These are phyloP conservation scores for Dromiciops gliroides DNA, from an alignment of 2,113 vertebrate species.

Conservation along the genomic window DNA sequence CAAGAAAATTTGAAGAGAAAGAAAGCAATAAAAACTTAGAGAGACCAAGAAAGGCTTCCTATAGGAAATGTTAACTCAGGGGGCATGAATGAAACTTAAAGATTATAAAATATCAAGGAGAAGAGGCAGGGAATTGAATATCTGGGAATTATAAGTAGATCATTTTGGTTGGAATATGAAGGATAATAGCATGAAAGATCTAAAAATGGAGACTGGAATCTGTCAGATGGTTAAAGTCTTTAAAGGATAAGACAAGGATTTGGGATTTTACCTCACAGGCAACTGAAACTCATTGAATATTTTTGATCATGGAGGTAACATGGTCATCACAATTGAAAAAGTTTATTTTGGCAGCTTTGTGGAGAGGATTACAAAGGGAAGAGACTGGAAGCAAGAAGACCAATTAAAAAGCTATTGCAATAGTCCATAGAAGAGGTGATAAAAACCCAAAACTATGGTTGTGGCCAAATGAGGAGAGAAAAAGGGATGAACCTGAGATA, in stretches of 20 bases:
- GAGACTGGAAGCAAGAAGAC: background rate
- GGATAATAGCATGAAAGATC: background rate
- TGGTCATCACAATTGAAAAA: background rate
- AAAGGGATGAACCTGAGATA: background rate
- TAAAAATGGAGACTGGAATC: background rate
- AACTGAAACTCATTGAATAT: background rate
- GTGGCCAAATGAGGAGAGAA: background rate
- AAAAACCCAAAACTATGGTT: background rate
- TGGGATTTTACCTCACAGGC: background rate
- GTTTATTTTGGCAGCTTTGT: background rate
- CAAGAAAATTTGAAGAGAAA: background rate
- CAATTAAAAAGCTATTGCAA: background rate
- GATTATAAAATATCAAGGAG: background rate
- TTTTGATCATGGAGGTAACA: background rate
- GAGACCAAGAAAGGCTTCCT: background rate
- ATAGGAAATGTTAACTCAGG: background rate
- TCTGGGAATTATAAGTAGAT: background rate
- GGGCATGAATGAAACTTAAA: background rate
- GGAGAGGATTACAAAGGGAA: background rate
- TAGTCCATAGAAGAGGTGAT: background rate
- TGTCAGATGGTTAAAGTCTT: background rate
- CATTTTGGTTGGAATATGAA: background rate
- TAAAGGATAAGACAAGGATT: background rate
- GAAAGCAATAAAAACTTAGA: background rate
- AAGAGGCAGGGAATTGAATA: background rate